phyloP scores from a whole-genome alignment of 1,140 invertebrate genomes.

The Drosophila sulfurigaster region DNA sequence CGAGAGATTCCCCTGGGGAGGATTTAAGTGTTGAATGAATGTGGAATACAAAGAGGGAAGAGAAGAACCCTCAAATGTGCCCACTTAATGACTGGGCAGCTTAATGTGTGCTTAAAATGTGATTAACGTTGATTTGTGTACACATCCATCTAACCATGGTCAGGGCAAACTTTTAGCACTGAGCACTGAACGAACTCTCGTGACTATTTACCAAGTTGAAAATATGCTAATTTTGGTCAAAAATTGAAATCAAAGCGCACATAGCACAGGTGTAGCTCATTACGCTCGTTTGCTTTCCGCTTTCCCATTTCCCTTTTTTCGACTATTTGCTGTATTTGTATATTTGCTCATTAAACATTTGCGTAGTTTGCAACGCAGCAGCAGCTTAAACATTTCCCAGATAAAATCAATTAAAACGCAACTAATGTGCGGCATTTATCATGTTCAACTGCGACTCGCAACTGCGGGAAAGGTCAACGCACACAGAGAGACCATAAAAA shows the following conservation, averaged over 20 bases:
- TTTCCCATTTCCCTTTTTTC: background rate
- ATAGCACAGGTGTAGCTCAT: conserved; percentile 33
- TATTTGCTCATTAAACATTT: conserved; percentile 31
- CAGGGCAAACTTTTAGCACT: conserved; percentile 6
- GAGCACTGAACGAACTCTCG: background rate
- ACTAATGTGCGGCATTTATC: conserved; percentile 80
- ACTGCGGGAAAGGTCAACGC: conserved; percentile 45
- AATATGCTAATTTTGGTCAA: conserved; percentile 73
- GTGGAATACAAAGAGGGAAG: background rate
- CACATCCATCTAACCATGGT: conserved; percentile 18
- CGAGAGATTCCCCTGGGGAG: background rate
- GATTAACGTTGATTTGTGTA: conserved; percentile 76
- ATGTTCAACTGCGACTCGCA: conserved; percentile 31
- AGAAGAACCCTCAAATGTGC: conserved; percentile 1
- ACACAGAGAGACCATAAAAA: conserved; percentile 31
- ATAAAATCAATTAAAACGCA: conserved; percentile 80
- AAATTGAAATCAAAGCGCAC: conserved; percentile 47
- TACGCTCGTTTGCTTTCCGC: background rate
- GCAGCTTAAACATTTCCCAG: conserved; percentile 40
- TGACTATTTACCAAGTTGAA: conserved; percentile 27
- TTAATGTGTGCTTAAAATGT: conserved; percentile 78
- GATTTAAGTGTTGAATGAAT: background rate
- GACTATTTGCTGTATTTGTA: background rate
- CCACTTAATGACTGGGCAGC: conserved; percentile 55
- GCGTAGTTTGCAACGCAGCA: background rate